phyloP scores from a whole-genome alignment of 1,140 invertebrate genomes.

The Metopolophium dirhodum region DNA sequence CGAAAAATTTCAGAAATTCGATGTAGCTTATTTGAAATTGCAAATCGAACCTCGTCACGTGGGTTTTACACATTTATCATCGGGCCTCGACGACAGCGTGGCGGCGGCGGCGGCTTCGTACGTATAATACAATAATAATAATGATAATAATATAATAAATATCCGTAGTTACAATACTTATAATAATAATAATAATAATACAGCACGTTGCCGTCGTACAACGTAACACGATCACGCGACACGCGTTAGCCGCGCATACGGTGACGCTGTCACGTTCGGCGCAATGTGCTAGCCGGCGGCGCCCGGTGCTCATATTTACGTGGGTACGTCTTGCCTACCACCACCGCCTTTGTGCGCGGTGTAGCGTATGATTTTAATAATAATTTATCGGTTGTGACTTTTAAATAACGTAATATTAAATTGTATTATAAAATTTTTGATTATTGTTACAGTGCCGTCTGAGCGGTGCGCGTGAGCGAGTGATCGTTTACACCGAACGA shows the following conservation, averaged over 20 bases:
- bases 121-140: neutral
- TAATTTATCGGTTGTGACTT: neutral
- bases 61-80: neutral
- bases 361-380: neutral
- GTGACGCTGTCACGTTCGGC: neutral
- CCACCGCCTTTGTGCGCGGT: neutral
- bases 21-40: neutral
- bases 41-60: neutral
- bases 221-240: neutral
- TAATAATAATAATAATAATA: too few species aligned
- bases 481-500: neutral
- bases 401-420: neutral
- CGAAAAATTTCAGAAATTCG: neutral
- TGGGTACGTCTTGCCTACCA: neutral
- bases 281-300: slow-evolving; percentile 12
- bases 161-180: neutral
- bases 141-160: neutral
- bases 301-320: neutral
- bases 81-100: neutral
- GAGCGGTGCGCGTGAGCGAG: neutral
- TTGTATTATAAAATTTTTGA: too few species aligned
- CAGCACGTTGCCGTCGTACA: neutral
- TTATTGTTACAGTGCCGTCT: neutral
- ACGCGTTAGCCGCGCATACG: slow-evolving; percentile 21
- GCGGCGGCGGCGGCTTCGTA: neutral